Percentiles rank a stretch among this genome's conserved stretches.
Evolutionary conservation across 2,888 invertebrate genomes (phyloP).

Genomic region (Acrobasis suavella): DNA sequence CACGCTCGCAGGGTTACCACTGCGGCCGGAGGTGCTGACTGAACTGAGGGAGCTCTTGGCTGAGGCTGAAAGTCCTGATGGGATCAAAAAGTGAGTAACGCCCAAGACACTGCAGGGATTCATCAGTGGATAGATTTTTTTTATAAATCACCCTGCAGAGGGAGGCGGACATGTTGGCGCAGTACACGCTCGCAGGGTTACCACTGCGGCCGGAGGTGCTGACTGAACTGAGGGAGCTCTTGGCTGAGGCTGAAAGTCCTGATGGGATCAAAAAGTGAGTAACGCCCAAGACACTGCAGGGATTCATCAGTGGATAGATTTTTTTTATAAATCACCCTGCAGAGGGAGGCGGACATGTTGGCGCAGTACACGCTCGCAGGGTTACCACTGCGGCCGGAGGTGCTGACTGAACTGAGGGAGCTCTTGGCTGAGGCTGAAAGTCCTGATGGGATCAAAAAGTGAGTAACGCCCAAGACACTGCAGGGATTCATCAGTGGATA

Average conservation of each 20-base stretch:
- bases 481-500: too few relatives aligned
- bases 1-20: slow-evolving; percentile 84
- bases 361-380: slow-evolving; percentile 78
- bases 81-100: slow-evolving; percentile 52
- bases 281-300: too few relatives aligned
- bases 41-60: slow-evolving; percentile 47
- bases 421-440: slow-evolving; percentile 75
- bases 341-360: slow-evolving; percentile 85
- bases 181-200: slow-evolving; percentile 82
- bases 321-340: slow-evolving; percentile 69
- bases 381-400: slow-evolving; percentile 80
- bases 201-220: slow-evolving; percentile 81
- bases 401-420: slow-evolving; percentile 52
- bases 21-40: slow-evolving; percentile 76
- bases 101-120: too few relatives aligned
- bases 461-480: not conserved
- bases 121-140: too few relatives aligned
- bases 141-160: slow-evolving; percentile 79
- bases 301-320: too few relatives aligned
- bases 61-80: slow-evolving; percentile 78
- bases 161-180: slow-evolving; percentile 84
- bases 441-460: slow-evolving; percentile 70
- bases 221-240: slow-evolving; percentile 26
- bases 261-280: slow-evolving; percentile 68
- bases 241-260: slow-evolving; percentile 75